phyloP scores from a whole-genome alignment of 2,888 invertebrate genomes.

The Hypolimnas misippus region DNA sequence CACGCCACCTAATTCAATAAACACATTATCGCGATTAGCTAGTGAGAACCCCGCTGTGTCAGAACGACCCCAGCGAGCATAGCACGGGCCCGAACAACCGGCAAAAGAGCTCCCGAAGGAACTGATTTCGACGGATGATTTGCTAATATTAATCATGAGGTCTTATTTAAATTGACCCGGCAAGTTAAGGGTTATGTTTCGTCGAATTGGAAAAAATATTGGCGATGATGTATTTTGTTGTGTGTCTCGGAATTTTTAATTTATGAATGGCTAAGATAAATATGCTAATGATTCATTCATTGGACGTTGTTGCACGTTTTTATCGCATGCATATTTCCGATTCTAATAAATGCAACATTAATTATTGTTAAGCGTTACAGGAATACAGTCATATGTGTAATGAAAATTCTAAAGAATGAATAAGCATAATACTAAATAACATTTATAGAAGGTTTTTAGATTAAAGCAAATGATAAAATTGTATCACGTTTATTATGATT shows the following conservation, averaged over 20 bases:
- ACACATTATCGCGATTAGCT: slow-evolving; percentile 84
- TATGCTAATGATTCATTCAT: neutral
- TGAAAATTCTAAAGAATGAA: neutral
- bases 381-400: neutral
- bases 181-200: slow-evolving; percentile 38
- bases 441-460: too few relatives aligned
- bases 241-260: neutral
- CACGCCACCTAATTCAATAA: slow-evolving; percentile 83
- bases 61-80: slow-evolving; percentile 50
- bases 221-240: neutral
- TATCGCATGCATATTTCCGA: slow-evolving; percentile 5
- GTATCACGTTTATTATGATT: too few relatives aligned
- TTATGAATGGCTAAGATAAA: neutral
- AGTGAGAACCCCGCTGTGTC: slow-evolving; percentile 59
- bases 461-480: too few relatives aligned
- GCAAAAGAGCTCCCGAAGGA: slow-evolving; percentile 65
- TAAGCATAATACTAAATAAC: neutral
- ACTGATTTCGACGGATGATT: slow-evolving; percentile 72
- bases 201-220: neutral
- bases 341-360: neutral
- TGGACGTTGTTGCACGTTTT: neutral
- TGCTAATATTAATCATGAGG: slow-evolving; percentile 70
- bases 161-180: slow-evolving; percentile 67
- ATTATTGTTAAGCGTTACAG: neutral
- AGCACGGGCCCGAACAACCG: slow-evolving; percentile 44